Percentiles rank a stretch among this genome's conserved stretches.
Evolutionary conservation across 2,113 vertebrate genomes (phyloP).

Genomic region (Colaptes auratus): DNA sequence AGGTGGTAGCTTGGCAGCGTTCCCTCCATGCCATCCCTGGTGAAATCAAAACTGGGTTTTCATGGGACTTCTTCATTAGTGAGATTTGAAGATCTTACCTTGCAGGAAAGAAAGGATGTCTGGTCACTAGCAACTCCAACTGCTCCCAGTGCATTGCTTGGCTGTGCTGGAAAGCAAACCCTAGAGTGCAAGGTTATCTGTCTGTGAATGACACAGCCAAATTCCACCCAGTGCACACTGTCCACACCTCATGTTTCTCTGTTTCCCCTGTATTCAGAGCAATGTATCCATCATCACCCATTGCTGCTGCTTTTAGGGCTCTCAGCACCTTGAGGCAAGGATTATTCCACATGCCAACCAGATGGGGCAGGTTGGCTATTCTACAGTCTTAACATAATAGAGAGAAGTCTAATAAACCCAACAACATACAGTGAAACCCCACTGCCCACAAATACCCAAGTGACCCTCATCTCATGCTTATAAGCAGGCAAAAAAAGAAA

Average conservation of each 20-base stretch:
- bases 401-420: neutral
- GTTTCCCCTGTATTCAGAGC: neutral
- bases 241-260: neutral
- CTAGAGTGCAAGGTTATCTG: neutral
- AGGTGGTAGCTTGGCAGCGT: accelerated
- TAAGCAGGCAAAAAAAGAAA: neutral
- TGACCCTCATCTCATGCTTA: accelerated
- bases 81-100: neutral
- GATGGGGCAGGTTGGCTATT: neutral
- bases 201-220: neutral
- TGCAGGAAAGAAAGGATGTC: neutral
- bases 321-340: neutral
- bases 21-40: neutral
- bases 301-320: neutral
- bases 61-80: neutral
- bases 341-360: accelerated
- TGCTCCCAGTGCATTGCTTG: neutral
- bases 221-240: neutral
- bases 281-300: neutral
- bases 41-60: neutral
- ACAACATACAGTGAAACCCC: neutral
- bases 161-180: neutral
- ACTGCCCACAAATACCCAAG: neutral
- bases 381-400: neutral
- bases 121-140: neutral